Evolutionary conservation across 2,888 invertebrate genomes (phyloP), one percentile per base, ranked within the genome.

Genomic region (Ptychoptera albimana): DNA sequence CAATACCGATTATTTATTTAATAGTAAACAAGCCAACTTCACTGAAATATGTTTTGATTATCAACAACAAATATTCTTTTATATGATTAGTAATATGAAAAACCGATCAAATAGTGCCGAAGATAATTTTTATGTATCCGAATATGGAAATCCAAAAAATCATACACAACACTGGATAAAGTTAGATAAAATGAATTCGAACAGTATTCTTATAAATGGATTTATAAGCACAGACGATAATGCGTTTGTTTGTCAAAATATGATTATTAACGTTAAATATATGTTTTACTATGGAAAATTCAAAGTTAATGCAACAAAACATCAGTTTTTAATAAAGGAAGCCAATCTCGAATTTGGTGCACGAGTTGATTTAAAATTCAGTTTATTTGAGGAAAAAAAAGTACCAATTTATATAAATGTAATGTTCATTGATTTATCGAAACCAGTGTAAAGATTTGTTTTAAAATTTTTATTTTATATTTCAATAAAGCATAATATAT

Each of bases 361-460:
- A 29, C 51, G 58, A 10, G 56, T 61, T 37, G 59, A 64, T 53
- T 52, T 65, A 43, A 57, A 59, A 41, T 60, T 64, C 46, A 55
- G 57, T 35, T 45, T 57, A 1, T 53, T 52, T 32, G 60, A 50
- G 29, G 45, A 47, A 13, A 23, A 48, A 14, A 45, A 34, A 23
- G 34, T 64, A 9, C 63, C 66, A 0, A 40, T 65, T 9, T 51
- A 54, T 5, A 23, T 23, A 23, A 23, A 23, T 23, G 23, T 23
- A 23, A 23, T 23, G 23, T 23, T 23, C 7, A 23, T 23, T 23
- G 23, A 23, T 23, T 23, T 23, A 23, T 23, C 23, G 7, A 23
- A 23, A 23, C 23, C 23, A 23, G 7, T 5, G 7, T 23, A 23
- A 23, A 23, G 23, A 5, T 23, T 23, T 5, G 7, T 23, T 23